Base-by-base conservation (phyloP, 2,888 invertebrate species). In the Thelaira solivaga region DNA sequence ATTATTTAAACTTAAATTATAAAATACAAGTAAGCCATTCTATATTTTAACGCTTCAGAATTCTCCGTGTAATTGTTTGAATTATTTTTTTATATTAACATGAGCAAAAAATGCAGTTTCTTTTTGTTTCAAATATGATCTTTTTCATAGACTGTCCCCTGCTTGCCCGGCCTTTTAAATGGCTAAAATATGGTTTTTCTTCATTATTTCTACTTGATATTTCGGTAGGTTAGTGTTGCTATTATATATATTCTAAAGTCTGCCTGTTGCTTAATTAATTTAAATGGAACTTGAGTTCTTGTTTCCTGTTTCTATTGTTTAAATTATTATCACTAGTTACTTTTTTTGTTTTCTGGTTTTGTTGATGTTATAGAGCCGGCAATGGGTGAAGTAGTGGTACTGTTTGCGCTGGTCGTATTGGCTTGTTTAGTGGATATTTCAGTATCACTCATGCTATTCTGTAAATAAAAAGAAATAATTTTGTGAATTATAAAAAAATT, bases 361-460 rank as follows among this genome's bases (percentile, higher is more conserved):
- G 45, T 36, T 18, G 47, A 20, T 29, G 61, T 61, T 11, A 68
- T 45, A 34, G 69, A 64, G n/a, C 65, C 69, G 45, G 26, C 45
- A 34, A 69, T 20, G 13, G 74, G 53, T 43, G 61, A 43, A 29
- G 62, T 39, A 22, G 45, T 22, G 16, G 22, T 57, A n/a, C n/a
- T n/a, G n/a, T n/a, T n/a, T n/a, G n/a, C n/a, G n/a, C n/a, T n/a
- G n/a, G n/a, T n/a, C n/a, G n/a, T n/a, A n/a, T n/a, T n/a, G 41
- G 41, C 41, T 64, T 68, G 74, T 47, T 76, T 71, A 13, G 55
- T 13, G 4, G 80, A 71, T 16, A 83, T 34, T 39, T 86, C 86
- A 76, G 84, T 72, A 26, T 85, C 86, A 81, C 85, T 86, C 80
- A 84, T 86, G 80, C 85, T 86, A 26, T 82, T 84, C 86, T 86